Base-by-base conservation (phyloP, 2,113 vertebrate species). In the Chloroceryle aenea region DNA sequence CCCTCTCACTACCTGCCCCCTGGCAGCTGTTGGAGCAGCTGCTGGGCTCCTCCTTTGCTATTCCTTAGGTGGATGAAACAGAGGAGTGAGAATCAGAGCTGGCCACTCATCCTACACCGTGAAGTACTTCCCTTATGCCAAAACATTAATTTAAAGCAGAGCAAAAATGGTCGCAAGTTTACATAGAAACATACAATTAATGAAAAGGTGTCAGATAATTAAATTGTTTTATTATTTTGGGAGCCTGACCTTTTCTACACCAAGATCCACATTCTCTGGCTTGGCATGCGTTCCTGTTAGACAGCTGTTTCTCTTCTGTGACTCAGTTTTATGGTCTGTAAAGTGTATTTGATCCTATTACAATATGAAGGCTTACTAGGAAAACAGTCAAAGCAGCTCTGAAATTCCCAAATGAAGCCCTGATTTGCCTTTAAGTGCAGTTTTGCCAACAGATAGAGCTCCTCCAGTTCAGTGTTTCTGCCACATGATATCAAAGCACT, bases 131-230 rank as follows among this genome's bases (percentile, higher is more conserved):
- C 20, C 22, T 58, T 71, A 73, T 59, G 72, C 87, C 81, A 72
- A 72, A 82, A 66, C 0, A 0, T 42, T 76, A 55, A 62, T 76
- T 83, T 76, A 73, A 66, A 86, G 42, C 10, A 56, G n/a, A 74
- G 21, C 36, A 78, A 78, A 89, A 84, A n/a, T 14, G 17, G 47
- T 69, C 29, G 11, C 55, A 84, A n/a, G 43, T 73, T 73, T 61
- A 63, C 80, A 89, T 43, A 76, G 85, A 91, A 86, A 84, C 45
- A 40, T 12, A 62, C 80, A 64, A 89, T 81, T 81, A 84, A 84
- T 50, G 27, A 50, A 91, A 87, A 89, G 8, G 10, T 74, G 48
- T n/a, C 61, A 79, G 45, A 61, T 85, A 78, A 78, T 94, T 53
- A 67, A 83, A 83, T 52, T 79, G 55, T 3, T 61, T 52, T 52